These are phyloP conservation scores for Hycleus phaleratus DNA, from an alignment of 1,140 invertebrate genomes.

Conservation along the genomic window DNA sequence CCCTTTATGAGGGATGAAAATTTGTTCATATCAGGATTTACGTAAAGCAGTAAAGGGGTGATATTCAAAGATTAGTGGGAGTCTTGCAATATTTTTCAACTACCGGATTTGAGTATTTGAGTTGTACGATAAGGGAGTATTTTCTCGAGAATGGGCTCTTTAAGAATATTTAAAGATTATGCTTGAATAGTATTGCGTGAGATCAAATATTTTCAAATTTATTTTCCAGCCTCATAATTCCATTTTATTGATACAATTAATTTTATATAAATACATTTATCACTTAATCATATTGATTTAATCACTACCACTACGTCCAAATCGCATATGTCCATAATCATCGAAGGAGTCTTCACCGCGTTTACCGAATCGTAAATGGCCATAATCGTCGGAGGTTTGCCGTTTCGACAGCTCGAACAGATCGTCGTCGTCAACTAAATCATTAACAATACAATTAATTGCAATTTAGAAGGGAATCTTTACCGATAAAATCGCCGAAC, in stretches of 20 bases:
- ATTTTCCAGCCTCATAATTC: slow-evolving; percentile 1
- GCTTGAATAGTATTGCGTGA: too few relatives aligned
- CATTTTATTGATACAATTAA: not conserved
- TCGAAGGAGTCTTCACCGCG: slow-evolving; percentile 51
- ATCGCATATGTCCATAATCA: slow-evolving; percentile 63
- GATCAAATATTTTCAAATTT: not conserved
- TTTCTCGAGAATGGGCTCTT: too few relatives aligned
- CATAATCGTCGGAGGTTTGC: slow-evolving; percentile 53
- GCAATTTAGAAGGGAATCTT: not conserved
- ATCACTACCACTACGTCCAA: slow-evolving; percentile 44
- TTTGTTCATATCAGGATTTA: too few relatives aligned
- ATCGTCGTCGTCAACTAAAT: slow-evolving; percentile 48
- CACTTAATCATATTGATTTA: not conserved
- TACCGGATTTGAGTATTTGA: too few relatives aligned
- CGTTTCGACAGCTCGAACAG: slow-evolving; percentile 47
- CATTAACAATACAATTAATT: not conserved
- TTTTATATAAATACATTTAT: not conserved
- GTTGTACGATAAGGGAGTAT: too few relatives aligned
- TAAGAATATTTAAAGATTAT: too few relatives aligned
- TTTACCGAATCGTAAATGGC: slow-evolving; percentile 53
- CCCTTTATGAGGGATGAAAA: too few relatives aligned
- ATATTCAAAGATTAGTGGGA: too few relatives aligned
- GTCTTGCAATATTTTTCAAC: too few relatives aligned
- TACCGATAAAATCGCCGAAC: slow-evolving; percentile 17
- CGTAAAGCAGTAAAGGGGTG: too few relatives aligned